These are phyloP conservation scores for Ganaspis brasiliensis DNA, from an alignment of 2,888 invertebrate species.

Conservation along the genomic window DNA sequence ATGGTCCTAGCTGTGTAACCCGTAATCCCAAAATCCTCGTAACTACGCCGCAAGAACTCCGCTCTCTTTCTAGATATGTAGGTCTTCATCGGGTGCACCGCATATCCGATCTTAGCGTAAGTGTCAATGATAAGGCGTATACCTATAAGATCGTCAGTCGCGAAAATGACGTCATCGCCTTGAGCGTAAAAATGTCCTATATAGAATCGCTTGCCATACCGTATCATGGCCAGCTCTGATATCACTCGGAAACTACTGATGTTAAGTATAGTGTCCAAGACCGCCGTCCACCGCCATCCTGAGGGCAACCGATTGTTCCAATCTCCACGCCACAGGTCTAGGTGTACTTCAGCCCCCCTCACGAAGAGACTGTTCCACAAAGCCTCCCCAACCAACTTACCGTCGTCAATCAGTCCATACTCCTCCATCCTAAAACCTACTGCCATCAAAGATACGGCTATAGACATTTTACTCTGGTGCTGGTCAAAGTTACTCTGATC, in stretches of 20 bases:
- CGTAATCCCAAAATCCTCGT: not conserved
- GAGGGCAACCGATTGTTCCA: constrained; percentile 43
- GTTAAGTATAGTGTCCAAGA: constrained; percentile 43
- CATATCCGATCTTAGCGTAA: not conserved
- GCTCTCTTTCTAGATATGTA: not conserved
- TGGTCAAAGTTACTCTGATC: constrained; percentile 12
- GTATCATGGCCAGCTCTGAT: accelerated
- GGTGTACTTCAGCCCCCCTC: not conserved
- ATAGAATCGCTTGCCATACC: not conserved
- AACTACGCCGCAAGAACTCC: not conserved
- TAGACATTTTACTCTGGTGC: not conserved
- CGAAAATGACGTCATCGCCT: not conserved
- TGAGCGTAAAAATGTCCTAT: not conserved
- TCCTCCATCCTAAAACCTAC: not conserved
- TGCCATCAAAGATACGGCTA: not conserved
- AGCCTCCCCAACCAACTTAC: not conserved
- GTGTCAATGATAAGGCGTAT: not conserved
- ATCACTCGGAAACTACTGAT: constrained; percentile 26
- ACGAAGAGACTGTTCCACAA: constrained; percentile 14
- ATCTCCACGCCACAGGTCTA: not conserved
- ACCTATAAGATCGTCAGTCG: not conserved
- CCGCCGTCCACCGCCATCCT: constrained; percentile 47
- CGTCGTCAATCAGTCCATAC: not conserved
- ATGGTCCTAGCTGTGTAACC: not conserved
- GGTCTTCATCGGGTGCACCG: not conserved